Conservation (phyloP, 2,797 vertebrate species). For the Sebastes jordani region DNA sequence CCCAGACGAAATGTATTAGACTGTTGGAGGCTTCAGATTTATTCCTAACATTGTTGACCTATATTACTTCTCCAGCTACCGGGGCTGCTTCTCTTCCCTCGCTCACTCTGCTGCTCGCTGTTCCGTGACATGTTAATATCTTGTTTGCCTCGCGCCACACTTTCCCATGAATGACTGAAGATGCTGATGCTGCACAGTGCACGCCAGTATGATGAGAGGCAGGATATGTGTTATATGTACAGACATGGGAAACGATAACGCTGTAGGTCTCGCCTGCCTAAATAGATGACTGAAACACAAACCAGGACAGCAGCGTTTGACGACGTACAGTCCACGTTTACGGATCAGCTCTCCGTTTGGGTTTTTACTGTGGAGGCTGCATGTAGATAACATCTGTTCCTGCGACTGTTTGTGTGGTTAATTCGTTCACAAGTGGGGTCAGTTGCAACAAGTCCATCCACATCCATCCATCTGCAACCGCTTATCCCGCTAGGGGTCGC, state of each 20-base stretch:
- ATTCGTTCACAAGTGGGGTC: constrained; percentile 38
- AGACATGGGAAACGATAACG: constrained; percentile 29
- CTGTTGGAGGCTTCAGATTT: not conserved
- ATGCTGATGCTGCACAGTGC: constrained; percentile 16
- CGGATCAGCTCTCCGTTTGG: constrained; percentile 5
- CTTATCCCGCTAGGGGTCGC: too few relatives aligned
- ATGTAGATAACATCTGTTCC: constrained; percentile 9
- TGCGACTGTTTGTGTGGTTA: constrained; percentile 13
- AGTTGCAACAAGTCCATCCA: constrained; percentile 15
- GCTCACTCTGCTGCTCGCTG: constrained; percentile 5
- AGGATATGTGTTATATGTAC: not conserved
- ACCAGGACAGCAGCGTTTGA: not conserved
- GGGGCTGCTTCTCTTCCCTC: not conserved
- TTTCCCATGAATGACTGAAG: constrained; percentile 38
- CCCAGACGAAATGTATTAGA: not conserved
- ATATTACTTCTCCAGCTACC: not conserved
- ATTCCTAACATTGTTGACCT: not conserved
- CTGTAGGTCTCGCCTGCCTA: not conserved
- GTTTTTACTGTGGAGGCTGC: not conserved
- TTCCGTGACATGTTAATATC: constrained; percentile 19
- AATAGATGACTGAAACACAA: constrained; percentile 48
- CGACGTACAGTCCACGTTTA: not conserved
- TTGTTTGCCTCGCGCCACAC: not conserved
- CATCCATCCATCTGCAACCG: too few relatives aligned
- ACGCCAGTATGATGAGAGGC: constrained; percentile 4